phyloP scores from a whole-genome alignment of 2,888 invertebrate genomes.

The Uloborus plumipes region DNA sequence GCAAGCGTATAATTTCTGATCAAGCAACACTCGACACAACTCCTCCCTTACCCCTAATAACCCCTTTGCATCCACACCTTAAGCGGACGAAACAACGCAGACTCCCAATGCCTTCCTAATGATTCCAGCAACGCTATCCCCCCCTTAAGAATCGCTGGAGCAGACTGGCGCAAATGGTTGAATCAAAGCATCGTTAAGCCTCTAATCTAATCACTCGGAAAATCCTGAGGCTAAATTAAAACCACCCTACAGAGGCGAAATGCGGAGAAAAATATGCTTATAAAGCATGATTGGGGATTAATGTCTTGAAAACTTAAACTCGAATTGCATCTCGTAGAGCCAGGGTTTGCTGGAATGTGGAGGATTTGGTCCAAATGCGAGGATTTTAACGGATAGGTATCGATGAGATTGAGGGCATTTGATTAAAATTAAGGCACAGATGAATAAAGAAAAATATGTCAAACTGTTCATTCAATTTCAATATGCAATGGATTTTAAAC shows the following conservation, averaged over 20 bases:
- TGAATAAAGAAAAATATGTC: no score
- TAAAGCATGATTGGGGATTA: slow-evolving; percentile 63
- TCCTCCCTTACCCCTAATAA: slow-evolving; percentile 53
- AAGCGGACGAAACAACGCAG: slow-evolving; percentile 25
- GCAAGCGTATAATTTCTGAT: slow-evolving; percentile 63
- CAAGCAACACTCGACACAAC: slow-evolving; percentile 34
- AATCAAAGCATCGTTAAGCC: slow-evolving; percentile 62
- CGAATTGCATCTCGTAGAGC: slow-evolving; percentile 21
- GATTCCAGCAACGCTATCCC: slow-evolving; percentile 28
- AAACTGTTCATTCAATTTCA: no score
- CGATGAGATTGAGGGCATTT: no score
- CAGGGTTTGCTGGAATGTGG: background rate
- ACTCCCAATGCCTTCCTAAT: slow-evolving; percentile 55
- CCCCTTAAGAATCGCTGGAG: slow-evolving; percentile 20
- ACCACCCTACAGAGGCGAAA: slow-evolving; percentile 56
- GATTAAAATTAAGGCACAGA: no score
- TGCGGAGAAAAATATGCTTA: slow-evolving; percentile 62
- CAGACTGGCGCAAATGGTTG: slow-evolving; percentile 47
- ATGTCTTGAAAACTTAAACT: slow-evolving; percentile 58
- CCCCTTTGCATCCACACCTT: slow-evolving; percentile 38
- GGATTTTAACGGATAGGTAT: no score
- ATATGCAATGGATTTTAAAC: no score
- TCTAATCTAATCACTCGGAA: slow-evolving; percentile 62
- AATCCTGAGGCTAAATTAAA: slow-evolving; percentile 64
- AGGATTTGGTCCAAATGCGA: no score